These are phyloP conservation scores for Slavum lentiscoides DNA, from an alignment of 2,888 invertebrate genomes.

Conservation along the genomic window DNA sequence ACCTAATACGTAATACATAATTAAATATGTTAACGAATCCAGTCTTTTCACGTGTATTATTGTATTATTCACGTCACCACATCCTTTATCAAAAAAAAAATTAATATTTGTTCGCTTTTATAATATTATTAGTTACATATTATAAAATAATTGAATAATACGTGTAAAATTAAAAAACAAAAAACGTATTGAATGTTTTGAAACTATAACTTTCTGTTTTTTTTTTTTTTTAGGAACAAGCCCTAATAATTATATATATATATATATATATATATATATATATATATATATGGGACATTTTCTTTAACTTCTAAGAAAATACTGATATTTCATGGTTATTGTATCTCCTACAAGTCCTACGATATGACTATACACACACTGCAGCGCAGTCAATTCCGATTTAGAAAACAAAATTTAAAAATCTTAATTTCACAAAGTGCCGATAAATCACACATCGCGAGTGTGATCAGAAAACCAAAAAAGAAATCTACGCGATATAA, in stretches of 20 bases:
- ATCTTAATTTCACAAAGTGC: no score
- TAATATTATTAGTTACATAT: not conserved
- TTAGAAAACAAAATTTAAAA: no score
- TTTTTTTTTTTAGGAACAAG: not conserved
- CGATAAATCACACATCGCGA: no score
- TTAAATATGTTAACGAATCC: not conserved
- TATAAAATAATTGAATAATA: not conserved
- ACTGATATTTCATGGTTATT: no score
- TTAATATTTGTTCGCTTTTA: not conserved
- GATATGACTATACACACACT: no score
- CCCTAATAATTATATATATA: not conserved
- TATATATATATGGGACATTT: not conserved
- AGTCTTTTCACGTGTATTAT: not conserved
- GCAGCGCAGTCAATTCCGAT: no score
- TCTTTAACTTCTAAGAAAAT: not conserved
- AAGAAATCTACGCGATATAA: no score
- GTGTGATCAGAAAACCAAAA: not conserved
- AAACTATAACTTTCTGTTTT: not conserved
- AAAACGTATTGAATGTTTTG: not conserved
- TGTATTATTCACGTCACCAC: not conserved
- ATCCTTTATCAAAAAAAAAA: constrained; percentile 11
- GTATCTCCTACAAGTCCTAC: no score
- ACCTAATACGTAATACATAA: not conserved
- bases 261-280: not conserved
- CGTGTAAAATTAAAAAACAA: not conserved